These are phyloP conservation scores for Brachionus sp. DNA, from an alignment of 1,140 invertebrate species.

Conservation along the genomic window DNA sequence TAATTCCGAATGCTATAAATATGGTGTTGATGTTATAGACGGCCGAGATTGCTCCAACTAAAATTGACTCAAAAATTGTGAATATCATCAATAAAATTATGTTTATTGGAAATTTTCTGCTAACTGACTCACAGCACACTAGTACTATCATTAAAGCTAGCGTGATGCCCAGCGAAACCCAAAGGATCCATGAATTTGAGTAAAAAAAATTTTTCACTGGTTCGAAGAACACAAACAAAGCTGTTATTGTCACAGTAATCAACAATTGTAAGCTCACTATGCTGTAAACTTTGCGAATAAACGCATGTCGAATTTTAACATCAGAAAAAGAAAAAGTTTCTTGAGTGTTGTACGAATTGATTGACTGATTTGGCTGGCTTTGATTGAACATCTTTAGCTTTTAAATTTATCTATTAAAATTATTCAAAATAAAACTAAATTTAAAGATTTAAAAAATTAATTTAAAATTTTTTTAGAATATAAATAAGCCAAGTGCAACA, in stretches of 20 bases:
- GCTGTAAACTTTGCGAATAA: constrained; percentile 73
- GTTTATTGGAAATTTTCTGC: constrained; percentile 79
- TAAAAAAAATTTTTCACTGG: constrained; percentile 50
- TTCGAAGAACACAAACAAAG: constrained; percentile 70
- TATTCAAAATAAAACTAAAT: no score
- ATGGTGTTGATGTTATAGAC: constrained; percentile 61
- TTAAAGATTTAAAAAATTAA: no score
- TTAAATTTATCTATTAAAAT: no score
- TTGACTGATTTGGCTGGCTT: no score
- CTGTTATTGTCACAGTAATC: constrained; percentile 74
- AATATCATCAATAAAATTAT: constrained; percentile 82
- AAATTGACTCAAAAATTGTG: constrained; percentile 43
- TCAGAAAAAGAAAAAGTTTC: not conserved
- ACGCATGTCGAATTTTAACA: constrained; percentile 49
- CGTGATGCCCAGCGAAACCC: not conserved
- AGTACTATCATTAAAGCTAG: constrained; percentile 67
- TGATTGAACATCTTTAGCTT: no score
- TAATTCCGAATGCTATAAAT: constrained; percentile 75
- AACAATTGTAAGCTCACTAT: constrained; percentile 76
- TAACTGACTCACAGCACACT: constrained; percentile 77
- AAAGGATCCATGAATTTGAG: constrained; percentile 50
- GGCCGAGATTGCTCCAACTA: constrained; percentile 49
- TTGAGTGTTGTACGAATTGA: not conserved
- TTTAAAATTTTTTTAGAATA: no score
- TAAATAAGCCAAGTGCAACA: no score